Evolutionary conservation across 2,113 vertebrate genomes (phyloP).

Genomic region (Oncorhynchus mykiss): DNA sequence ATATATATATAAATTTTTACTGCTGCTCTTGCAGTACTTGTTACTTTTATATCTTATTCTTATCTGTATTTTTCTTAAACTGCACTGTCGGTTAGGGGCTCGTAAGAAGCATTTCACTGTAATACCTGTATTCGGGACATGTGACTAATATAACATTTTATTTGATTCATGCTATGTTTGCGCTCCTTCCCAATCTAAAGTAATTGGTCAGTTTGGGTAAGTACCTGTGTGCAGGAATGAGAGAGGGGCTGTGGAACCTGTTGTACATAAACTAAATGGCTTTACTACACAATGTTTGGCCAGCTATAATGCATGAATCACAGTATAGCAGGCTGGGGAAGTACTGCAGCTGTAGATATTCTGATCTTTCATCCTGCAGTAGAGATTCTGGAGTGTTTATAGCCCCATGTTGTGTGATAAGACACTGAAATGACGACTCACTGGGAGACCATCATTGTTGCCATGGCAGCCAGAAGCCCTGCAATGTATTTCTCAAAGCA

Average conservation of each 20-base stretch:
- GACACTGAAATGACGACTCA: slow-evolving; percentile 71
- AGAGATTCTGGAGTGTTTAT: slow-evolving; percentile 50
- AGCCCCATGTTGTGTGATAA: slow-evolving; percentile 61
- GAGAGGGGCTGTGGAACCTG: neutral
- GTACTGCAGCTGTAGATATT: neutral
- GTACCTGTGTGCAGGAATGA: neutral
- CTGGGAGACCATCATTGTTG: slow-evolving; percentile 61
- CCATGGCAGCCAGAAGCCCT: slow-evolving; percentile 68
- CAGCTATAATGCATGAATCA: neutral
- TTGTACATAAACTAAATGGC: neutral
- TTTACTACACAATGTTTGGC: neutral
- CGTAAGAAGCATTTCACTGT: too few relatives aligned
- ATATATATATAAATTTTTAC: too few relatives aligned
- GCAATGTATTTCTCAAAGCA: slow-evolving; percentile 43
- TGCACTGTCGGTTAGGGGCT: too few relatives aligned
- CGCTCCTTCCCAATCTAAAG: neutral
- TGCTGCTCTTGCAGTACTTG: too few relatives aligned
- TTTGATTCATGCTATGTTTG: neutral
- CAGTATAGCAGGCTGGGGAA: slow-evolving; percentile 17
- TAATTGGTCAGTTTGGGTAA: neutral
- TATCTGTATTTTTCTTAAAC: too few relatives aligned
- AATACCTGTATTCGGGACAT: too few relatives aligned
- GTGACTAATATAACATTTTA: too few relatives aligned
- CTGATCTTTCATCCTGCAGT: slow-evolving; percentile 1
- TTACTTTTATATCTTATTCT: too few relatives aligned